Base-by-base conservation (phyloP, 2,888 invertebrate genomes). In the Mesorhabditis belari region DNA sequence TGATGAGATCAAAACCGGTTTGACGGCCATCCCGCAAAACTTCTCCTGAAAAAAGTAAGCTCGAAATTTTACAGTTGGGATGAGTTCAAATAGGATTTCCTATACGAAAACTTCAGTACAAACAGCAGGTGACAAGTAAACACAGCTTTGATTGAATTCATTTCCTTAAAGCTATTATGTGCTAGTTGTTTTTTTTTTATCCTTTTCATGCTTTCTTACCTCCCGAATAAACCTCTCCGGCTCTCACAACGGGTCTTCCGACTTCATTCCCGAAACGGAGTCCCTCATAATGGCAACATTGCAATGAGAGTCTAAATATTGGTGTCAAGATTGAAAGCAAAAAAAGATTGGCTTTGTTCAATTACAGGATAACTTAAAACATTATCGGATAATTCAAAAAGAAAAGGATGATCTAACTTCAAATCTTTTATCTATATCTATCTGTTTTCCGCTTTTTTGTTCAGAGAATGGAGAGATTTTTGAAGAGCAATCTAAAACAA, bases 11-110 rank as follows among this genome's bases (percentile, higher is more conserved):
- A 62, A 76, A 76, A 29, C 76, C 76, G 49, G 76, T 76, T 60
- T 76, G 76, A 28, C 76, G 67, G 27, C 76, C 75, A 57, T 76
- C 76, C 28, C 76, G 71, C 27, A 76, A 65, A 17, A 76, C 76
- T 60, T 76, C 76, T 49, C 71, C 66, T 65, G 52, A 19, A 62
- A 49, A 44, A 26, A 17, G 4, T 25, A 23, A 12, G 6, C 23
- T 17, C 44, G 44, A 35, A 9, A n/a, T 35, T 35, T 35, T 35
- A 17, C 44, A n/a, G 44, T 6, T 19, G 19, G 51, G 51, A 50
- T n/a, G 51, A 21, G 9, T n/a, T 35, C 44, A 35, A 9, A 35
- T 17, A n/a, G 44, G 1, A n/a, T n/a, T 35, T 35, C n/a, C n/a
- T 35, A n/a, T n/a, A n/a, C n/a, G n/a, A n/a, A n/a, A n/a, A n/a